Percentiles rank a stretch among this genome's conserved stretches.
These are phyloP conservation scores for Ammospiza nelsoni DNA, from an alignment of 2,113 vertebrate species.

Conservation along the genomic window DNA sequence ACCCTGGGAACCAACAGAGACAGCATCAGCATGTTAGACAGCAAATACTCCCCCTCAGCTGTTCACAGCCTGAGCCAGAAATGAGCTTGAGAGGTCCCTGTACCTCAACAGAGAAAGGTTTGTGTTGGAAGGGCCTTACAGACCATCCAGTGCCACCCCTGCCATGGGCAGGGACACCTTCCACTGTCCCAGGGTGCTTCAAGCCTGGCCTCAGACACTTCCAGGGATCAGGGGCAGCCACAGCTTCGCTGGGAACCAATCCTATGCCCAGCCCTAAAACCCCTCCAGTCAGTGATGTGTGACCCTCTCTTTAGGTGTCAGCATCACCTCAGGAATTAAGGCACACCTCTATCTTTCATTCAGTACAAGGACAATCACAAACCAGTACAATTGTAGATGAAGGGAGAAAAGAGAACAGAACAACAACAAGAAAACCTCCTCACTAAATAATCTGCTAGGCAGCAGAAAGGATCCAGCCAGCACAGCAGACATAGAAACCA, in stretches of 20 bases:
- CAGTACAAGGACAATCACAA: neutral
- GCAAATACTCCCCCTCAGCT: rapidly evolving
- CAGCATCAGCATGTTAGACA: too few relatives aligned
- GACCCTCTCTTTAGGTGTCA: neutral
- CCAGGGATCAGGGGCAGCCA: neutral
- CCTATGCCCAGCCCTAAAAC: neutral
- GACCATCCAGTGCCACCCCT: too few relatives aligned
- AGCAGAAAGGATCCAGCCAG: neutral
- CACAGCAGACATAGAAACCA: neutral
- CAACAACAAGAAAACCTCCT: neutral
- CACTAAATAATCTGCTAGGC: neutral
- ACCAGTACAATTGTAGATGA: neutral
- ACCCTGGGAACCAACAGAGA: neutral
- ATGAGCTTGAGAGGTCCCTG: neutral
- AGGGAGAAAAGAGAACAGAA: neutral
- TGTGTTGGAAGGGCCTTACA: neutral
- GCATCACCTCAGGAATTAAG: neutral
- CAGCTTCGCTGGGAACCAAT: neutral
- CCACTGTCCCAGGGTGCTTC: rapidly evolving
- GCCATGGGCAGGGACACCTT: neutral
- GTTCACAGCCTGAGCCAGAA: neutral
- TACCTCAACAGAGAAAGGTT: neutral
- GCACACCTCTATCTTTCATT: rapidly evolving
- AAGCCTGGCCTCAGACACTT: neutral
- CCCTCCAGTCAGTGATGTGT: rapidly evolving